A percentile compares a stretch with the other conserved stretches of the same genome.
Evolutionary conservation across 2,888 invertebrate genomes (phyloP).

Genomic region (Trissolcus brochymenae): DNA sequence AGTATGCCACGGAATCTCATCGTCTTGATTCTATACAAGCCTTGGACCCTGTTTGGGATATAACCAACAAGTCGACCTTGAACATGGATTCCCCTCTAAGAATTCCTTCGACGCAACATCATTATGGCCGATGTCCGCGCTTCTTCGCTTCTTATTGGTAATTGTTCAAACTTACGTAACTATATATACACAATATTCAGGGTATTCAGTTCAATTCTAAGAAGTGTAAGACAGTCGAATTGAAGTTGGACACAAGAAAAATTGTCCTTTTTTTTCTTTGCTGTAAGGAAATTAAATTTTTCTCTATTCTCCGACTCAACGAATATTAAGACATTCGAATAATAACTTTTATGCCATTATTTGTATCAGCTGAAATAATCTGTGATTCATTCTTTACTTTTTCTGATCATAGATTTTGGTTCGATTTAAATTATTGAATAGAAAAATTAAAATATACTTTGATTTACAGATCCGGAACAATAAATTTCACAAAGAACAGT

Average conservation of each 20-base stretch:
- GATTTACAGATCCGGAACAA: slow-evolving; percentile 22
- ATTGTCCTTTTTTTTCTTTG: too few species aligned
- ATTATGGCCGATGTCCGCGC: slow-evolving; percentile 69
- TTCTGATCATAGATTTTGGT: slow-evolving; percentile 9
- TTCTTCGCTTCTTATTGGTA: slow-evolving; percentile 59
- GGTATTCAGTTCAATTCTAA: slow-evolving; percentile 23
- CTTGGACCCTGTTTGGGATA: slow-evolving; percentile 64
- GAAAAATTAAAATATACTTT: slow-evolving; percentile 22
- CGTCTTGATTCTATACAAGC: slow-evolving; percentile 43
- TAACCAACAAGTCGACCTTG: slow-evolving; percentile 72
- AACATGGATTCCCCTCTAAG: slow-evolving; percentile 58
- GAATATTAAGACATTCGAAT: slow-evolving; percentile 28
- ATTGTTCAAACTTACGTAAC: slow-evolving; percentile 58
- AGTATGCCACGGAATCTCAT: slow-evolving; percentile 42
- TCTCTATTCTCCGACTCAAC: too few species aligned
- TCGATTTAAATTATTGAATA: slow-evolving; percentile 6
- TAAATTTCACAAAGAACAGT: slow-evolving; percentile 15
- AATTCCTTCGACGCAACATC: slow-evolving; percentile 59
- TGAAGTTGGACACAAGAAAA: neutral
- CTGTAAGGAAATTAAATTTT: too few species aligned
- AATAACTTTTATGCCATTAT: slow-evolving; percentile 6
- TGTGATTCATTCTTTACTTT: slow-evolving; percentile 9
- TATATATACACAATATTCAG: slow-evolving; percentile 12
- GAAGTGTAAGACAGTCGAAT: slow-evolving; percentile 10
- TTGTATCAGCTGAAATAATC: neutral